Evolutionary conservation across 2,113 vertebrate species (phyloP).

Genomic region (Pachycephala philippinensis): DNA sequence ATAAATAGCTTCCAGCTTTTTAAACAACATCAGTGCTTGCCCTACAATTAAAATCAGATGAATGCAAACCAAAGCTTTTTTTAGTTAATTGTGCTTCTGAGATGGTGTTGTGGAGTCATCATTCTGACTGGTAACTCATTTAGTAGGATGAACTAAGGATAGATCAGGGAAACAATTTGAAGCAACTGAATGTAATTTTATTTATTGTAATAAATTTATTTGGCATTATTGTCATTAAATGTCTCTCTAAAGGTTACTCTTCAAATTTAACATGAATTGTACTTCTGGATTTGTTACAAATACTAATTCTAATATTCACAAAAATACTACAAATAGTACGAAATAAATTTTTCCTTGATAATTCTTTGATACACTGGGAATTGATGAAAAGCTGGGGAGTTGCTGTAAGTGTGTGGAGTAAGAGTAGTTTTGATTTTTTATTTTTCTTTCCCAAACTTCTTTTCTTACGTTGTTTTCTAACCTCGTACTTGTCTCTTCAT

Average conservation of each 20-base stretch:
- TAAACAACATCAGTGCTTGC: not conserved
- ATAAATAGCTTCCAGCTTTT: not conserved
- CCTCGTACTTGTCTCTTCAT: not conserved
- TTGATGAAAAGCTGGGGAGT: not conserved
- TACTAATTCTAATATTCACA: not conserved
- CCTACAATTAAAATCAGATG: not conserved
- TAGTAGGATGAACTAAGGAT: not conserved
- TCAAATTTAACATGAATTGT: not conserved
- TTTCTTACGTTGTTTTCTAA: not conserved
- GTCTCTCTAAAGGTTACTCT: not conserved
- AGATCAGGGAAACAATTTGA: not conserved
- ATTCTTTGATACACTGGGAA: not conserved
- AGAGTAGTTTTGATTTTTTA: not conserved
- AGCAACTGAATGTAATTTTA: not conserved
- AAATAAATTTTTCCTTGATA: not conserved
- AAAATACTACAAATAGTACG: not conserved
- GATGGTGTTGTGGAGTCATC: not conserved
- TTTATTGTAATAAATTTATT: too few species aligned
- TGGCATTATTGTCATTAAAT: too few species aligned
- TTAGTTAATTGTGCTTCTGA: not conserved
- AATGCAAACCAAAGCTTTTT: not conserved
- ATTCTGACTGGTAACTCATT: not conserved
- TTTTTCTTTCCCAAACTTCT: rapidly evolving
- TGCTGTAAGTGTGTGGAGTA: not conserved
- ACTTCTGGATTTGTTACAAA: not conserved